Evolutionary conservation across 2,888 invertebrate species (phyloP).

Genomic region (Drosophila antonietae): DNA sequence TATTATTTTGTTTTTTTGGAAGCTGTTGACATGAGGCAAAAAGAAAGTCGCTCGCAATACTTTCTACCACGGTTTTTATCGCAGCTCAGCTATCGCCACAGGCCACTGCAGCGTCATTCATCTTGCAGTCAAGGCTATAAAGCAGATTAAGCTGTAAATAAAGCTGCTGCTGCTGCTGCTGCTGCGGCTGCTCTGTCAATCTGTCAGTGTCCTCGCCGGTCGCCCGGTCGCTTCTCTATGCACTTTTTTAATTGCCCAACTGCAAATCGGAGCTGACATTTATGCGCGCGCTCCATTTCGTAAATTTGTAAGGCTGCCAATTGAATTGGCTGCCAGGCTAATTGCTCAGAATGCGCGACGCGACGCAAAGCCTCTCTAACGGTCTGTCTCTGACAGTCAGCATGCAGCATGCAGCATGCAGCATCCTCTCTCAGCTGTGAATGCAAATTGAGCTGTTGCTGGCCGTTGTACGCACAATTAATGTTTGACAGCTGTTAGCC

Average conservation of each 20-base stretch:
- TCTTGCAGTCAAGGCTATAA: conserved; percentile 62
- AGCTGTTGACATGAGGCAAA: conserved; percentile 47
- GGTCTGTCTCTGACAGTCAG: conserved; percentile 31
- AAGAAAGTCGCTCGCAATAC: conserved; percentile 71
- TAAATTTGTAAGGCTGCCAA: conserved; percentile 46
- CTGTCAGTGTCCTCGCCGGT: conserved; percentile 50
- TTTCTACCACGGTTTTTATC: conserved; percentile 66
- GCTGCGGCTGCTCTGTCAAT: conserved; percentile 57
- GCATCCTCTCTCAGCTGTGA: conserved; percentile 32
- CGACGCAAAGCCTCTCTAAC: conserved; percentile 51
- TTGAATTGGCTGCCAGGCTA: conserved; percentile 55
- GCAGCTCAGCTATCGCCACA: conserved; percentile 60
- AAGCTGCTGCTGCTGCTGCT: conserved; percentile 33
- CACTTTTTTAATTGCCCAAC: conserved; percentile 74
- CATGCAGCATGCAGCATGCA: conserved; percentile 3
- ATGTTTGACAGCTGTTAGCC: conserved; percentile 68
- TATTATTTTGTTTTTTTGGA: conserved; percentile 1
- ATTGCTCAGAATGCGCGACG: conserved; percentile 67
- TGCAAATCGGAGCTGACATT: conserved; percentile 75
- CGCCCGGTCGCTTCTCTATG: conserved; percentile 13
- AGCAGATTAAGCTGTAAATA: conserved; percentile 77
- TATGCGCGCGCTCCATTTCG: conserved; percentile 78
- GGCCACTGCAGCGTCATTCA: conserved; percentile 66
- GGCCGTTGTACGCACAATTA: conserved; percentile 79
- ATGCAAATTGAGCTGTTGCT: conserved; percentile 75